Percentiles rank a stretch among this genome's conserved stretches.
These are phyloP conservation scores for Carassius carassius DNA, from an alignment of 2,113 vertebrate species.

Conservation along the genomic window DNA sequence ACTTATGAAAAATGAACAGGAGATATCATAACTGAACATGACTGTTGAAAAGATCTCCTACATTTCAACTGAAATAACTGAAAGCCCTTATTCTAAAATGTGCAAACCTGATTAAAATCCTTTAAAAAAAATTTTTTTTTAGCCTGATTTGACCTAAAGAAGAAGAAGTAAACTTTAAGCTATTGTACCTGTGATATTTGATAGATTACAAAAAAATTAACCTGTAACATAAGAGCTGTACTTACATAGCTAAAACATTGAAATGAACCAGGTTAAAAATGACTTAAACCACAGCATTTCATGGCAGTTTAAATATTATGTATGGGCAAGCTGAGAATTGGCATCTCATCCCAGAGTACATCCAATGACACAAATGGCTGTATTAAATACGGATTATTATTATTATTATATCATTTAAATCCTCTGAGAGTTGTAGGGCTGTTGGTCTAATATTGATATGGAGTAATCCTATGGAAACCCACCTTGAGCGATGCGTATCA, in stretches of 20 bases:
- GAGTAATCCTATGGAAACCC: conserved; percentile 46
- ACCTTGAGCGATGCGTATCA: conserved; percentile 89
- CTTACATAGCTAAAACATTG: not conserved
- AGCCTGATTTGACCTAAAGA: not conserved
- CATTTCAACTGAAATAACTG: not conserved
- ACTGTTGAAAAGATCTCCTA: not conserved
- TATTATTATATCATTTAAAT: not conserved
- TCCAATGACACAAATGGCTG: not conserved
- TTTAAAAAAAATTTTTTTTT: not conserved
- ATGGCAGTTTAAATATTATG: not conserved
- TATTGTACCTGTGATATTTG: not conserved
- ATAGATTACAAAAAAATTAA: no score
- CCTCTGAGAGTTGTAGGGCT: not conserved
- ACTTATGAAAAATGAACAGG: not conserved
- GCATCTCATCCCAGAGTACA: not conserved
- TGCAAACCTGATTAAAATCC: not conserved
- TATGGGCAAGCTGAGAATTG: not conserved
- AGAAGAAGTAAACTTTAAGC: not conserved
- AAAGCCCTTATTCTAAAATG: not conserved
- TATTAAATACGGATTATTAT: not conserved
- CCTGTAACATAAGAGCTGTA: no score
- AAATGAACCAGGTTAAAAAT: not conserved
- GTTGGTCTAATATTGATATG: not conserved
- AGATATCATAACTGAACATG: not conserved
- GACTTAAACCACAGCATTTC: not conserved